phyloP scores from a whole-genome alignment of 2,888 invertebrate species.

The Zonitis immaculata region DNA sequence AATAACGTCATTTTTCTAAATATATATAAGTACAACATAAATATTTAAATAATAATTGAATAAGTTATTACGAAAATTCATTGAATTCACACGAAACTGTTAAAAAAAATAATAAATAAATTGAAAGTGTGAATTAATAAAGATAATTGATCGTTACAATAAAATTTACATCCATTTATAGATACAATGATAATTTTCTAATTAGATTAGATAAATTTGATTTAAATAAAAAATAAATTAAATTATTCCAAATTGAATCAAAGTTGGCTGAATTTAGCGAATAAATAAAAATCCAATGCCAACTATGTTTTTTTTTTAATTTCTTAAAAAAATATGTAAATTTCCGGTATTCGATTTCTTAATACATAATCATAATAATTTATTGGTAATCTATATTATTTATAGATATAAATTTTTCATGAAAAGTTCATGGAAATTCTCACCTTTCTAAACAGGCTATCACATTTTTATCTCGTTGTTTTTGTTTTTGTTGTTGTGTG shows the following conservation, averaged over 20 bases:
- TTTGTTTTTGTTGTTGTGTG: conserved; percentile 3
- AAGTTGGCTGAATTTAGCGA: too few relatives aligned
- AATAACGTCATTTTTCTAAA: too few relatives aligned
- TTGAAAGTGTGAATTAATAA: too few relatives aligned
- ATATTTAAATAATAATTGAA: neutral
- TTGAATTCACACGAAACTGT: too few relatives aligned
- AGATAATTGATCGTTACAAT: neutral
- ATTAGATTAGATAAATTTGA: neutral
- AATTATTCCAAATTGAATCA: too few relatives aligned
- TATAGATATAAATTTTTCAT: too few relatives aligned
- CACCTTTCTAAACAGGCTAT: conserved; percentile 38
- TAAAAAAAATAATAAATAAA: too few relatives aligned
- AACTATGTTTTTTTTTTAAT: neutral
- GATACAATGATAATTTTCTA: neutral
- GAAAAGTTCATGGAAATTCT: conserved; percentile 17
- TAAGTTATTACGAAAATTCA: neutral
- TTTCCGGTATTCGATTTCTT: too few relatives aligned
- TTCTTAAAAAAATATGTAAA: neutral
- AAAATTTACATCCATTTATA: neutral
- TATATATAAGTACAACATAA: too few relatives aligned
- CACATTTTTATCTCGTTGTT: conserved; percentile 25
- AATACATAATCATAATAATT: too few relatives aligned
- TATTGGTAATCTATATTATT: too few relatives aligned
- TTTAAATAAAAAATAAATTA: too few relatives aligned
- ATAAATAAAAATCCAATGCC: conserved; percentile 1